Evolutionary conservation across 2,888 invertebrate genomes (phyloP).

Genomic region (Scrobipalpa atriplicella): DNA sequence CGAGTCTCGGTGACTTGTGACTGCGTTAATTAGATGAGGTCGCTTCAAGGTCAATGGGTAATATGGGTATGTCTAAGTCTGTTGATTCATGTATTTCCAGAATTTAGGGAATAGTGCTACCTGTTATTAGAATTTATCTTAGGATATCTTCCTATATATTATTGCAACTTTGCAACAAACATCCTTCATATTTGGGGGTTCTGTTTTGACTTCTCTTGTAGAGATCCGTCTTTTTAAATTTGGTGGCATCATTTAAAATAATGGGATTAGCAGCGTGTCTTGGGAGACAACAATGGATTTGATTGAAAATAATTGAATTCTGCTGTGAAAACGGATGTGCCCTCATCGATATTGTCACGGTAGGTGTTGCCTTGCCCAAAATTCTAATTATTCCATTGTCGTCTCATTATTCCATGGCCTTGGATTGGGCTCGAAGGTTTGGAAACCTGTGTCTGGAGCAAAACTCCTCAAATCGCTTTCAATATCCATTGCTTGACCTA

Average conservation of each 20-base stretch:
- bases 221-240: no score
- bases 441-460: conserved; percentile 1
- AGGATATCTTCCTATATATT: no score
- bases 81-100: neutral
- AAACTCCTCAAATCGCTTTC: neutral
- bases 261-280: no score
- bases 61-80: conserved; percentile 8
- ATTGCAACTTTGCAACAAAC: no score
- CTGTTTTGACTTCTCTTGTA: no score
- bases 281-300: no score
- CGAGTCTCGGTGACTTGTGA: neutral
- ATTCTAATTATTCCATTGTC: conserved; percentile 26
- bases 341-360: conserved; percentile 17
- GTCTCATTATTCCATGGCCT: conserved; percentile 21
- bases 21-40: conserved; percentile 1
- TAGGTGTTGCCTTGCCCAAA: conserved; percentile 18
- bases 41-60: neutral
- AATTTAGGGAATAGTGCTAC: neutral
- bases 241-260: no score
- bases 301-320: neutral
- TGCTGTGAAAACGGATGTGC: neutral
- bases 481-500: neutral
- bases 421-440: conserved; percentile 3
- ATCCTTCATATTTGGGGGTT: no score
- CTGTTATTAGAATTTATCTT: no score